Conservation (phyloP, 2,797 vertebrate species). For the Octomys mimax region DNA sequence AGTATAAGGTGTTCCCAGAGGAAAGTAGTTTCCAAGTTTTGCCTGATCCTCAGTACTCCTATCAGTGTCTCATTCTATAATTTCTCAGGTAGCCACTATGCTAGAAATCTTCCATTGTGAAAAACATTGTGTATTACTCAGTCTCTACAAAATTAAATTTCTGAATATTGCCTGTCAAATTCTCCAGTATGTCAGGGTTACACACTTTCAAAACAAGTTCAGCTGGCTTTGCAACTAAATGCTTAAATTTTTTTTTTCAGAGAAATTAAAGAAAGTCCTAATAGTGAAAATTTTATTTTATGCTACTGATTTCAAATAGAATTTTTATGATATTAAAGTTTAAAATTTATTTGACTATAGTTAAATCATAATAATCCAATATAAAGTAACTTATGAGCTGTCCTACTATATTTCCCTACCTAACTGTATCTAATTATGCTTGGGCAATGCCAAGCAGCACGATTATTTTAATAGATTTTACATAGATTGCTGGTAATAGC, state of each 20-base stretch:
- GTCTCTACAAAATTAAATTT: not conserved
- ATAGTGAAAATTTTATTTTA: not conserved
- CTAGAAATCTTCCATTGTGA: conserved; percentile 15
- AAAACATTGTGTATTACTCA: not conserved
- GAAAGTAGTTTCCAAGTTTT: not conserved
- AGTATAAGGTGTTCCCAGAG: not conserved
- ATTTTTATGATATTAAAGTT: not conserved
- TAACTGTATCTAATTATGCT: not conserved
- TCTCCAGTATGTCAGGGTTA: not conserved
- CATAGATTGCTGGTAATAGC: conserved; percentile 66
- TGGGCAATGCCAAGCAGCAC: conserved; percentile 34
- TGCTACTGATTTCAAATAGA: not conserved
- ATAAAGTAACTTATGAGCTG: conserved; percentile 2
- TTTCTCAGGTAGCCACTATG: not conserved
- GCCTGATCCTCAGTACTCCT: not conserved
- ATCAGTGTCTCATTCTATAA: not conserved
- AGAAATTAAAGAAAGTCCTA: not conserved
- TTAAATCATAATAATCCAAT: conserved; percentile 8
- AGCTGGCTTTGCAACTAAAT: not conserved
- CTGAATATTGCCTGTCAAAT: not conserved
- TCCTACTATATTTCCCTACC: not conserved
- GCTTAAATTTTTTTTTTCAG: not conserved
- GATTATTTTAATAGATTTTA: conserved; percentile 64
- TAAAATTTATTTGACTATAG: not conserved
- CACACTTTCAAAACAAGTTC: not conserved